Conservation (phyloP, 1,140 invertebrate genomes). For the Brachionus rubens region DNA sequence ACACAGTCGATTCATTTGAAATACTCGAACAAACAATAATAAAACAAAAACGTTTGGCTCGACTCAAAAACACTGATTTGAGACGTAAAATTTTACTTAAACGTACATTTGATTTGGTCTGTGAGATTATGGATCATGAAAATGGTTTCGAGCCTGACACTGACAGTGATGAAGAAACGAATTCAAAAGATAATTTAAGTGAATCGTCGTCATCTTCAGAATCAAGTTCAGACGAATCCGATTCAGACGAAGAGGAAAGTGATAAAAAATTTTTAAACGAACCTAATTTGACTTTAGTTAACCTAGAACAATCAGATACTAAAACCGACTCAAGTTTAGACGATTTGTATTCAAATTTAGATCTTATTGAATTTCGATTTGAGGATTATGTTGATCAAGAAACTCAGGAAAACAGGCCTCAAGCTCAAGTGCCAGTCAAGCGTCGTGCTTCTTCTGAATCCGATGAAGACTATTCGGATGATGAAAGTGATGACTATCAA, state of each 20-base stretch:
- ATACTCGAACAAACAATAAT: conserved; percentile 40
- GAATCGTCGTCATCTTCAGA: background rate
- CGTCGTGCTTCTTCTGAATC: background rate
- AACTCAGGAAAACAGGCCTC: background rate
- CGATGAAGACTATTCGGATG: conserved; percentile 3
- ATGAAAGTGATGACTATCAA: background rate
- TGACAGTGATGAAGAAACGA: background rate
- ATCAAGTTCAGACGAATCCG: background rate
- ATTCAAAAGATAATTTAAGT: background rate
- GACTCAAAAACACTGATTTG: conserved; percentile 40
- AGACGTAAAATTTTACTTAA: conserved; percentile 31
- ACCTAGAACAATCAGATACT: background rate
- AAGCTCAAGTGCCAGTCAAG: background rate
- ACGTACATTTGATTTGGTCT: conserved; percentile 37
- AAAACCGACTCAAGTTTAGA: background rate
- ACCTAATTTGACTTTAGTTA: conserved; percentile 37
- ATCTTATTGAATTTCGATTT: background rate
- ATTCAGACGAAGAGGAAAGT: background rate
- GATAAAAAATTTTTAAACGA: background rate
- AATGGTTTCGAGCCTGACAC: conserved; percentile 21
- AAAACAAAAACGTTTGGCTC: conserved; percentile 14
- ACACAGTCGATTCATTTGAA: conserved; percentile 43
- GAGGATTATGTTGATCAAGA: background rate
- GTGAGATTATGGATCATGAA: conserved; percentile 41
- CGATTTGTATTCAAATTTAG: background rate